These are phyloP conservation scores for Rugalucina vietnamica DNA, from an alignment of 2,888 invertebrate genomes.

Conservation along the genomic window DNA sequence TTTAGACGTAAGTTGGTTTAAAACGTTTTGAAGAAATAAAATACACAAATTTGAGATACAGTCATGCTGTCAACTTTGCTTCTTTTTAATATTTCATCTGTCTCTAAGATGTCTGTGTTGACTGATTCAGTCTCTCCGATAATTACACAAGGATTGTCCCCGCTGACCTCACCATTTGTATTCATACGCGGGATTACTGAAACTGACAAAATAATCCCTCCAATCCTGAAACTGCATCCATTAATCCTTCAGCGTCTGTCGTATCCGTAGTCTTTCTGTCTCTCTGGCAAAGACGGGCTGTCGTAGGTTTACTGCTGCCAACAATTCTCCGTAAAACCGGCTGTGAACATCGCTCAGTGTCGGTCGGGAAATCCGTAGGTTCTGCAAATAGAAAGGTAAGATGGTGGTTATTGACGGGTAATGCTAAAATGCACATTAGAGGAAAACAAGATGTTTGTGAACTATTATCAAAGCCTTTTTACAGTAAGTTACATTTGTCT, in stretches of 20 bases:
- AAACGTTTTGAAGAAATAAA: too few relatives aligned
- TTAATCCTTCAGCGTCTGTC: neutral
- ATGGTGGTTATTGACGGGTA: too few relatives aligned
- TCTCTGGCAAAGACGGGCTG: neutral
- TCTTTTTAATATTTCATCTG: neutral
- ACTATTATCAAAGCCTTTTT: too few relatives aligned
- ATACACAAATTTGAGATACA: too few relatives aligned
- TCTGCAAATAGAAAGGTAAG: neutral
- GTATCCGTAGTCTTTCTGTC: neutral
- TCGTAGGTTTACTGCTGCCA: too few relatives aligned
- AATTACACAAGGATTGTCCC: neutral
- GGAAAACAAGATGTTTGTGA: too few relatives aligned
- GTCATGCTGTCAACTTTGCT: too few relatives aligned
- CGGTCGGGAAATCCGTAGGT: neutral
- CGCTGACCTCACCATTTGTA: neutral
- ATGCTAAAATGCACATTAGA: too few relatives aligned
- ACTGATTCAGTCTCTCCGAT: neutral
- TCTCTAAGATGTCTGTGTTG: neutral
- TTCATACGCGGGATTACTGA: neutral
- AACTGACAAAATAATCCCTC: neutral
- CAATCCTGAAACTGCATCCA: neutral
- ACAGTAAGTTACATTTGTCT: too few relatives aligned
- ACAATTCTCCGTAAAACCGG: too few relatives aligned
- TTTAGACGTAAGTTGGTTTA: too few relatives aligned
- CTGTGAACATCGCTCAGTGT: neutral